Base-by-base conservation (phyloP, 2,797 vertebrate genomes). In the Gastrophryne carolinensis region DNA sequence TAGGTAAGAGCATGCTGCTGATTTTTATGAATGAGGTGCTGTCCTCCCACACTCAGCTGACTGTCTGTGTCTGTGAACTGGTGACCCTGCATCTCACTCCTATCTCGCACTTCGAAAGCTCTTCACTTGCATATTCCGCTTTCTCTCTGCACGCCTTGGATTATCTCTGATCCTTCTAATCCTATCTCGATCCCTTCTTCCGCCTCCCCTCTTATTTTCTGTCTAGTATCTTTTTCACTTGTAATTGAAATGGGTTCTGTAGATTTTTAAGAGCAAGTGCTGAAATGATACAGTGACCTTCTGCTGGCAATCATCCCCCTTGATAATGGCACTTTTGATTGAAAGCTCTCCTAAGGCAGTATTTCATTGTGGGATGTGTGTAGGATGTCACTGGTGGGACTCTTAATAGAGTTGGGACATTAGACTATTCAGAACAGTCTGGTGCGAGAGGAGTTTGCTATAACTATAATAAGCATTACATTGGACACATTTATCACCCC, bases 1-100 rank as follows among this genome's bases (percentile, higher is more conserved):
- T 78, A 78, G 75, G 75, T 78, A 78, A 47, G 68, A 78, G 68
- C 68, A 72, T 60, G 52, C 61, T 78, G 68, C 60, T 72, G 67
- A 34, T 72, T 47, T 77, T 66, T 78, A 78, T 78, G 75, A 72
- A 78, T 78, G 75, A 78, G 68, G 61, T 66, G 75, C 62, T 78
- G 75, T 78, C 37, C 75, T 58, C 61, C 58, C 35, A 58, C 75
- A 57, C 63, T 26, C 53, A 37, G 39, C 68, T 64, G 74, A 68
- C 74, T 78, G 66, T 70, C 66, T 77, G 50, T 54, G 75, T 78
- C 75, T 78, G 41, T 78, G 68, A 78, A 78, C 75, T 78, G 61
- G 61, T 72, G 68, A 78, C 75, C 75, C 53, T 78, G 68, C 61
- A 60, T 72, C 23, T 71, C 53, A 39, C 23, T 32, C 41, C 52